Conservation (phyloP, 2,797 vertebrate species). For the Nyctibius grandis region DNA sequence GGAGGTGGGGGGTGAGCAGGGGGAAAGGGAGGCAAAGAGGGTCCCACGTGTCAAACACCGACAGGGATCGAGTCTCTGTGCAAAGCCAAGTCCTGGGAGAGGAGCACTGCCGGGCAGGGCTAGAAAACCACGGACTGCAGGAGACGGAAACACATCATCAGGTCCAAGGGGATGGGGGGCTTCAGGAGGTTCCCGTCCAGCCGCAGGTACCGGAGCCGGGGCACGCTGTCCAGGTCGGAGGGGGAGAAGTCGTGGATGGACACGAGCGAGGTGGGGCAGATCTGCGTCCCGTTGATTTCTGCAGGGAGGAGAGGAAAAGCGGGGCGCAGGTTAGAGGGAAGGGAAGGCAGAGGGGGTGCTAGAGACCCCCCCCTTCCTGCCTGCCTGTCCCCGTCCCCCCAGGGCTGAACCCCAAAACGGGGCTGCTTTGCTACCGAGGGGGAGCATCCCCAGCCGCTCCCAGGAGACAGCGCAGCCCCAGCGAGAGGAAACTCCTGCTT, state of each 20-base stretch:
- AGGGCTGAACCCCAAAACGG: background rate
- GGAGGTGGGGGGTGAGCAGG: background rate
- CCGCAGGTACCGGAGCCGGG: slow-evolving; percentile 91
- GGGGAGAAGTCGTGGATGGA: slow-evolving; percentile 69
- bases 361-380: background rate
- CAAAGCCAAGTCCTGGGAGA: slow-evolving; percentile 13
- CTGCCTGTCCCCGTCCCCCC: too few species aligned
- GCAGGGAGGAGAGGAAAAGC: background rate
- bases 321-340: background rate
- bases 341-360: background rate
- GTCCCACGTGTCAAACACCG: background rate
- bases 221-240: slow-evolving; percentile 69
- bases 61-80: background rate
- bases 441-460: background rate
- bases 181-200: slow-evolving; percentile 92
- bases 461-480: background rate
- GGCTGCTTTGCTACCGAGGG: background rate
- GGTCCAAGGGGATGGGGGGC: slow-evolving; percentile 89
- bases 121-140: slow-evolving; percentile 92
- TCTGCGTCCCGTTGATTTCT: slow-evolving; percentile 92
- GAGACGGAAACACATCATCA: slow-evolving; percentile 96
- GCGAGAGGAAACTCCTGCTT: background rate
- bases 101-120: background rate
- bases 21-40: background rate
- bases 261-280: slow-evolving; percentile 81